Evolutionary conservation across 2,888 invertebrate species (phyloP).

Genomic region (Synergus itoensis): DNA sequence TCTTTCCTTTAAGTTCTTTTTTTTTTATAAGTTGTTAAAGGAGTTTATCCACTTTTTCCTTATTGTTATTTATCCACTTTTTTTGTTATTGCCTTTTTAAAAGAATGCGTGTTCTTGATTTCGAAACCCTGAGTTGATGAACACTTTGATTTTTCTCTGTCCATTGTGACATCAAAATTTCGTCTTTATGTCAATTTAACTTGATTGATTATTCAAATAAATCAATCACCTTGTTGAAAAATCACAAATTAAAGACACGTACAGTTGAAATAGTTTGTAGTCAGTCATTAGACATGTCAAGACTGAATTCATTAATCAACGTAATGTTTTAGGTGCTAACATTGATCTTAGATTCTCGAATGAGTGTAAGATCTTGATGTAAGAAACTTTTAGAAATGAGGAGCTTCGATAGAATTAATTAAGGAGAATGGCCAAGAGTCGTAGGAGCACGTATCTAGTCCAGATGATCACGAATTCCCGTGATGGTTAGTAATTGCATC

Average conservation of each 20-base stretch:
- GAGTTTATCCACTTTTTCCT: no score
- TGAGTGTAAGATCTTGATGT: not conserved
- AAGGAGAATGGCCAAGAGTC: not conserved
- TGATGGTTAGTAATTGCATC: constrained; percentile 36
- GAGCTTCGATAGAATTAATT: not conserved
- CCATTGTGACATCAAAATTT: not conserved
- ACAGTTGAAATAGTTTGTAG: not conserved
- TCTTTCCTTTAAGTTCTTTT: not conserved
- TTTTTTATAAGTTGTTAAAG: not conserved
- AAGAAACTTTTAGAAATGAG: not conserved
- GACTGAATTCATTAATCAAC: constrained; percentile 6
- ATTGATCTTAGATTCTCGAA: not conserved
- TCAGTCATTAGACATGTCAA: constrained; percentile 18
- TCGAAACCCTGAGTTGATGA: not conserved
- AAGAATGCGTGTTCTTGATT: not conserved
- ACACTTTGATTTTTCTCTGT: not conserved
- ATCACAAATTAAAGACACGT: not conserved
- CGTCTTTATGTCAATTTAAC: not conserved
- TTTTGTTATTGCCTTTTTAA: not conserved
- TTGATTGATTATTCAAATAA: not conserved
- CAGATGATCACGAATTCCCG: constrained; percentile 24
- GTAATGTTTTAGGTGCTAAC: not conserved
- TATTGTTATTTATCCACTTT: no score
- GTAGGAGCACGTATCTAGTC: constrained; percentile 30
- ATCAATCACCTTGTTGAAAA: not conserved